Evolutionary conservation across 2,888 invertebrate species (phyloP).

Genomic region (Aquatica leii): DNA sequence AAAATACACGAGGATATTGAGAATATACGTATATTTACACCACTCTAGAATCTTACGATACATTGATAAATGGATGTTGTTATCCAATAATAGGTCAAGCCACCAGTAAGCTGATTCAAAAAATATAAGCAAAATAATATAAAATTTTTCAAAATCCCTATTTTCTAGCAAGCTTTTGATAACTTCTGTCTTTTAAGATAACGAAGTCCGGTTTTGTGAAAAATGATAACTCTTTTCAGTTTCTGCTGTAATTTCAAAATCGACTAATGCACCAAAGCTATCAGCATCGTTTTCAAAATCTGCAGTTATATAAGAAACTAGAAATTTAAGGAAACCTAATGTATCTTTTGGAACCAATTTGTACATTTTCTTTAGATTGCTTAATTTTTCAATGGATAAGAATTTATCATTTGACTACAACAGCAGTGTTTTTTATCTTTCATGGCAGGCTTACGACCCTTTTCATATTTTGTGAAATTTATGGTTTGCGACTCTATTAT

Average conservation of each 20-base stretch:
- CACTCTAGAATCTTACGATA: too few relatives aligned
- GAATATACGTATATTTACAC: too few relatives aligned
- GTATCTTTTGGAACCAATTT: neutral
- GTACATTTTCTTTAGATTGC: too few relatives aligned
- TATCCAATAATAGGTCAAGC: neutral
- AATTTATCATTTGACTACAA: neutral
- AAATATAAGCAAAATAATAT: neutral
- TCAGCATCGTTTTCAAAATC: neutral
- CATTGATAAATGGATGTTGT: neutral
- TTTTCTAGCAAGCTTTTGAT: neutral
- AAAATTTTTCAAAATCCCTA: neutral
- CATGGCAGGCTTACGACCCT: neutral
- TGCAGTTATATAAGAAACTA: too few relatives aligned
- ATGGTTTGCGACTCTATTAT: neutral
- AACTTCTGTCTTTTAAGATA: neutral
- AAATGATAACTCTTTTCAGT: neutral
- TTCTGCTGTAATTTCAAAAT: neutral
- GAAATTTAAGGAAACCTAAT: too few relatives aligned
- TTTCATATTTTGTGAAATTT: neutral
- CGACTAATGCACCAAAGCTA: neutral
- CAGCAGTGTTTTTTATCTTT: neutral
- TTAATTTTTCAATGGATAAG: neutral
- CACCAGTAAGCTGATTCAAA: neutral
- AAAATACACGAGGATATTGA: too few relatives aligned
- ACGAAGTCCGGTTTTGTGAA: neutral